phyloP scores from a whole-genome alignment of 2,797 vertebrate genomes.

The Poeciliopsis infans region DNA sequence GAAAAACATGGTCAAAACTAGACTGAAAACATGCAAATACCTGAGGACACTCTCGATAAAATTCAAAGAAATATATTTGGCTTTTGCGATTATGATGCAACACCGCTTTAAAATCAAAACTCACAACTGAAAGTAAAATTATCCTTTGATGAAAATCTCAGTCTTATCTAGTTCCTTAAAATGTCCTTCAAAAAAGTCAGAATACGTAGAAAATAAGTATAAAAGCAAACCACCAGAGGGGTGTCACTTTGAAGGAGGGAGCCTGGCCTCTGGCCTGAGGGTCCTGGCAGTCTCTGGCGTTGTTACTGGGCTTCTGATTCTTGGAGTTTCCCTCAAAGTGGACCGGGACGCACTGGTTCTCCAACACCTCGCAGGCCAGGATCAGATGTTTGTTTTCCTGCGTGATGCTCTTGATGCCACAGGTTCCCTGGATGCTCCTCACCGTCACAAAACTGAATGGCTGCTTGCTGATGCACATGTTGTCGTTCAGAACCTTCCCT shows the following conservation, averaged over 20 bases:
- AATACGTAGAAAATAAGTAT: conserved; percentile 18
- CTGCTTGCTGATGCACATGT: conserved; percentile 80
- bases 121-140: not conserved
- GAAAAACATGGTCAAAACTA: not conserved
- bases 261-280: not conserved
- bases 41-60: not conserved
- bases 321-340: conserved; percentile 80
- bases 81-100: not conserved
- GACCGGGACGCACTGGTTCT: conserved; percentile 74
- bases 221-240: conserved; percentile 45
- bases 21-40: conserved; percentile 2
- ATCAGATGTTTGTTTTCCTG: conserved; percentile 79
- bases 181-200: conserved; percentile 12
- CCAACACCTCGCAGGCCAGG: conserved; percentile 77
- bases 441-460: conserved; percentile 78
- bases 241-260: conserved; percentile 13
- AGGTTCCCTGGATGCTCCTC: conserved; percentile 58
- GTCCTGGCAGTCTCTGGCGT: conserved; percentile 66
- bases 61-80: not conserved
- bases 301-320: conserved; percentile 50
- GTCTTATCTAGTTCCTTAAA: not conserved
- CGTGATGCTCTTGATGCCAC: conserved; percentile 65
- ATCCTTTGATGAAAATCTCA: not conserved
- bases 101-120: not conserved
- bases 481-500: conserved; percentile 58